Conservation (phyloP, 2,113 vertebrate genomes). For the Girardinichthys multiradiatus region DNA sequence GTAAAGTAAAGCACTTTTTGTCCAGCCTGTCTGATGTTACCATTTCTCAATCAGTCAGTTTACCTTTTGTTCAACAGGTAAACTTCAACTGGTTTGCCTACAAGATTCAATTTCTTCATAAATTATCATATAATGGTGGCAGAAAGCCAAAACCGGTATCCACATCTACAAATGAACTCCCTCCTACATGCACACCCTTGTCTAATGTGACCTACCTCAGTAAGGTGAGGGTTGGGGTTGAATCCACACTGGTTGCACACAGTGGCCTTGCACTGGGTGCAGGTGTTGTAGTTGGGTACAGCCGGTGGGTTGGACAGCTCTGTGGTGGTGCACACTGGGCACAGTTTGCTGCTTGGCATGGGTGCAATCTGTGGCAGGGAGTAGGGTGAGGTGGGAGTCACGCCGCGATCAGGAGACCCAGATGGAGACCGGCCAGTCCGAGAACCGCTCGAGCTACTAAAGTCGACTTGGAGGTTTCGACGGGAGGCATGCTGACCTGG, state of each 20-base stretch:
- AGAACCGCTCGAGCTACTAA: constrained; percentile 64
- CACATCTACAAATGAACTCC: constrained; percentile 1
- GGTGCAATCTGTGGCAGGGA: constrained; percentile 96
- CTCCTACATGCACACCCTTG: not conserved
- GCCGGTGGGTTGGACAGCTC: constrained; percentile 90
- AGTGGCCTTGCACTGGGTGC: constrained; percentile 93
- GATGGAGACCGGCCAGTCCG: constrained; percentile 78
- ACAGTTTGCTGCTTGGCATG: constrained; percentile 95
- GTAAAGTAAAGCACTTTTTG: not conserved
- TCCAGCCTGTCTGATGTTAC: not conserved
- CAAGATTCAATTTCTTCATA: constrained; percentile 5
- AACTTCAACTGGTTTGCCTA: constrained; percentile 1
- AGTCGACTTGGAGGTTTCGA: constrained; percentile 80
- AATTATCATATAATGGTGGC: not conserved
- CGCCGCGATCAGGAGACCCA: constrained; percentile 87
- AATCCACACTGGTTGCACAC: constrained; percentile 99
- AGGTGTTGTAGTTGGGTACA: constrained; percentile 95
- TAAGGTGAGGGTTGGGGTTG: constrained; percentile 98
- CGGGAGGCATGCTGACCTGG: constrained; percentile 75
- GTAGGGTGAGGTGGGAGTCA: constrained; percentile 96
- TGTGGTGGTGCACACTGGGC: constrained; percentile 96
- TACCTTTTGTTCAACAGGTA: constrained; percentile 9
- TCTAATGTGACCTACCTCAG: constrained; percentile 85
- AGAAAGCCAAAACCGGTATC: not conserved
- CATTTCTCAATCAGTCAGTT: constrained; percentile 1